Evolutionary conservation across 1,140 invertebrate species (phyloP).

Genomic region (Tribolium castaneum): DNA sequence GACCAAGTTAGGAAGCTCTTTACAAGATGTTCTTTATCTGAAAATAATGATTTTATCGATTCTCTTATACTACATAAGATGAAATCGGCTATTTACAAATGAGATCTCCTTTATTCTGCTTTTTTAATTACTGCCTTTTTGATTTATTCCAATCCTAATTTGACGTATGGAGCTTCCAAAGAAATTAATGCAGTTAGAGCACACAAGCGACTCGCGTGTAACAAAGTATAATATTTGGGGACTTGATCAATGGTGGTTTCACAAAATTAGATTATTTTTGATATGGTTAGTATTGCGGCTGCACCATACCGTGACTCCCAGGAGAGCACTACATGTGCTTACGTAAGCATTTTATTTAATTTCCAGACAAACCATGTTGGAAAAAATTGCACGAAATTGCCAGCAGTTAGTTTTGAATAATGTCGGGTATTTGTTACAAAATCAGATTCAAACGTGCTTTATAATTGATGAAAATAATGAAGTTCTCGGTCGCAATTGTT

Average conservation of each 20-base stretch:
- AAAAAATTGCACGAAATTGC: too few relatives aligned
- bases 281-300: slow-evolving; percentile 17
- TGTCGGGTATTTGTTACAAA: too few relatives aligned
- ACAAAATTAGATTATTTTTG: slow-evolving; percentile 14
- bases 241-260: slow-evolving; percentile 12
- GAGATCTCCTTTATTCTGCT: neutral
- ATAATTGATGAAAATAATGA: too few relatives aligned
- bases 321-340: neutral
- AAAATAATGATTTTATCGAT: slow-evolving; percentile 27
- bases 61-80: neutral
- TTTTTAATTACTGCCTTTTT: neutral
- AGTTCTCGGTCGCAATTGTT: neutral
- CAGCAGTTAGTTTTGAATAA: too few relatives aligned
- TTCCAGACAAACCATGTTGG: neutral
- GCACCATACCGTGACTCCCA: slow-evolving; percentile 7
- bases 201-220: slow-evolving; percentile 7
- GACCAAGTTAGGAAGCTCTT: slow-evolving; percentile 18
- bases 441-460: too few relatives aligned
- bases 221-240: slow-evolving; percentile 29
- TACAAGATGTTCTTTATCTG: slow-evolving; percentile 23
- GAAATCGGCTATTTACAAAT: neutral
- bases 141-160: too few relatives aligned
- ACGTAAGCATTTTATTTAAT: slow-evolving; percentile 13
- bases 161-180: neutral
- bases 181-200: neutral